phyloP scores from a whole-genome alignment of 1,140 invertebrate genomes.

The Bilobella aurantiaca region DNA sequence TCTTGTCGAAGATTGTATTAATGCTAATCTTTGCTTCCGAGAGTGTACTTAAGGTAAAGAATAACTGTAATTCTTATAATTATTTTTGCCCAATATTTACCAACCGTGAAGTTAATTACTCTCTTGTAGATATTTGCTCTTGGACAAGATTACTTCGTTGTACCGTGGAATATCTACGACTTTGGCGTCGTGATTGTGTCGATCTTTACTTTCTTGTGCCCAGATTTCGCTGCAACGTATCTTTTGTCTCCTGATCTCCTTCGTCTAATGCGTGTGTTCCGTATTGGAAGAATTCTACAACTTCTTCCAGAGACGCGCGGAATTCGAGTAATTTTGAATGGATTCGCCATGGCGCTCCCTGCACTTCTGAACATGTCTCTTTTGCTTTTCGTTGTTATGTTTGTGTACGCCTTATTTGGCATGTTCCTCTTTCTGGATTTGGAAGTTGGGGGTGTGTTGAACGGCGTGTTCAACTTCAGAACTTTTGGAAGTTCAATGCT shows the following conservation, averaged over 20 bases:
- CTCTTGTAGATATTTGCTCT: constrained; percentile 24
- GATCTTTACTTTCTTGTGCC: constrained; percentile 68
- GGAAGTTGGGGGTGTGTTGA: constrained; percentile 73
- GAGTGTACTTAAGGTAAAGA: constrained; percentile 75
- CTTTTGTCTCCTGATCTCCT: constrained; percentile 94
- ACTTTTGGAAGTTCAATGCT: constrained; percentile 98
- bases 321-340: constrained; percentile 91
- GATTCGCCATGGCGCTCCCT: constrained; percentile 92
- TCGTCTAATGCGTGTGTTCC: constrained; percentile 91
- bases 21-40: constrained; percentile 96
- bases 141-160: constrained; percentile 92
- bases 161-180: constrained; percentile 99
- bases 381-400: constrained; percentile 95
- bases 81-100: too few species aligned
- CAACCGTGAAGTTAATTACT: too few species aligned
- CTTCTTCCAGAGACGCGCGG: constrained; percentile 96
- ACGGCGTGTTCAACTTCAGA: constrained; percentile 96
- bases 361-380: constrained; percentile 98
- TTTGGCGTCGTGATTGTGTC: constrained; percentile 97
- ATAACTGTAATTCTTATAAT: too few species aligned
- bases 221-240: constrained; percentile 93
- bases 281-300: constrained; percentile 90
- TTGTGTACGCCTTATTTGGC: constrained; percentile 91
- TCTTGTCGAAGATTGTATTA: constrained; percentile 91
- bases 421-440: constrained; percentile 99